phyloP scores from a whole-genome alignment of 2,797 vertebrate genomes.

The Enteromius paludinosus region DNA sequence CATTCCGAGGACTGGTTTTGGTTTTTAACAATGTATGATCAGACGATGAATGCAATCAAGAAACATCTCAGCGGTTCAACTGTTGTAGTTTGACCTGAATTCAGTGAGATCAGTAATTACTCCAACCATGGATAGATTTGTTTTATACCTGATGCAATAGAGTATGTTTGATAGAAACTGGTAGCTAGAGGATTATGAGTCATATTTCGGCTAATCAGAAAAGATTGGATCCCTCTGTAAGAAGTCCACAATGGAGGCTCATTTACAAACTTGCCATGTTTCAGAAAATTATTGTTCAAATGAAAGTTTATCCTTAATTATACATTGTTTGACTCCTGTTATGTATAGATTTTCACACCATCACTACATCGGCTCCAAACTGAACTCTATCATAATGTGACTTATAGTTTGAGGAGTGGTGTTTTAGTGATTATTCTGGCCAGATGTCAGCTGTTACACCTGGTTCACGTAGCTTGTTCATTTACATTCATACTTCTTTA shows the following conservation, averaged over 20 bases:
- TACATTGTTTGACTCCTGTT: constrained; percentile 64
- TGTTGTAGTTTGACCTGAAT: constrained; percentile 53
- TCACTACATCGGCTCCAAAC: neutral
- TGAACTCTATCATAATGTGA: neutral
- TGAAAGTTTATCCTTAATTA: neutral
- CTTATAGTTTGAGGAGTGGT: neutral
- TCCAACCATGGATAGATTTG: constrained; percentile 37
- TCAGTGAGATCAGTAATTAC: constrained; percentile 46
- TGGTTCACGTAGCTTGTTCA: neutral
- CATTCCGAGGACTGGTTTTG: constrained; percentile 49
- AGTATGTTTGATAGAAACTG: constrained; percentile 44
- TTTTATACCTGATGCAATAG: constrained; percentile 49
- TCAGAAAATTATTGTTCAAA: neutral
- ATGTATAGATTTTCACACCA: constrained; percentile 47
- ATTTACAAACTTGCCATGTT: constrained; percentile 8
- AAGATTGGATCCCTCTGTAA: constrained; percentile 9
- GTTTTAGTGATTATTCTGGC: neutral
- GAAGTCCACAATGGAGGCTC: neutral
- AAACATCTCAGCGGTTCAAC: constrained; percentile 42
- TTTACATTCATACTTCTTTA: neutral
- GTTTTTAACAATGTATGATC: constrained; percentile 53
- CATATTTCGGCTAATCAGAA: constrained; percentile 36
- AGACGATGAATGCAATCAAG: constrained; percentile 53
- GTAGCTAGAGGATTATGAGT: constrained; percentile 35
- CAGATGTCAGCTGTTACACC: neutral